These are phyloP conservation scores for Lasius platythorax DNA, from an alignment of 2,888 invertebrate genomes.

Conservation along the genomic window DNA sequence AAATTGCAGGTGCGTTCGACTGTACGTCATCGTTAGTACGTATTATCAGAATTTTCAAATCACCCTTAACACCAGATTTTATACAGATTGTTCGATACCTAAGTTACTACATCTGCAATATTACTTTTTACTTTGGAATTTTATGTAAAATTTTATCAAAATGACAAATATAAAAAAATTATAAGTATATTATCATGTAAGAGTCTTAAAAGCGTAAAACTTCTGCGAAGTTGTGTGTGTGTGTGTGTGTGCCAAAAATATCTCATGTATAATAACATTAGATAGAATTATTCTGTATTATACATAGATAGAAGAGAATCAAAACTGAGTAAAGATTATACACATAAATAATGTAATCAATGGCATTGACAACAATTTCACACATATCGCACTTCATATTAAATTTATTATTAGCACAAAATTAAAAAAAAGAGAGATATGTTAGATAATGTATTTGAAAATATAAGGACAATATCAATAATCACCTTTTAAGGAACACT, in stretches of 20 bases:
- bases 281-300: neutral
- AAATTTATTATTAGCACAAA: neutral
- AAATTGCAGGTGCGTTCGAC: conserved; percentile 40
- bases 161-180: neutral
- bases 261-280: neutral
- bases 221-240: neutral
- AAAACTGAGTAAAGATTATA: neutral
- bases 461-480: neutral
- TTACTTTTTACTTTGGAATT: neutral
- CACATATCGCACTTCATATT: neutral
- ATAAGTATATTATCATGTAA: neutral
- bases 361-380: neutral
- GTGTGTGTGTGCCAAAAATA: neutral
- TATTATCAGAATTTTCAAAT: conserved; percentile 41
- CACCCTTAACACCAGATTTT: neutral
- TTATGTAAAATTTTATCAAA: neutral
- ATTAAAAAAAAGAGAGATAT: neutral
- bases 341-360: neutral
- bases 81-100: neutral
- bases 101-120: neutral
- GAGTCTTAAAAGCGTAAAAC: neutral
- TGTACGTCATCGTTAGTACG: conserved; percentile 1
- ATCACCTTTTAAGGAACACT: neutral
- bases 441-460: neutral
- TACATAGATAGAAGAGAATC: neutral